Evolutionary conservation across 2,113 vertebrate genomes (phyloP).

Genomic region (Syrmaticus mikado): DNA sequence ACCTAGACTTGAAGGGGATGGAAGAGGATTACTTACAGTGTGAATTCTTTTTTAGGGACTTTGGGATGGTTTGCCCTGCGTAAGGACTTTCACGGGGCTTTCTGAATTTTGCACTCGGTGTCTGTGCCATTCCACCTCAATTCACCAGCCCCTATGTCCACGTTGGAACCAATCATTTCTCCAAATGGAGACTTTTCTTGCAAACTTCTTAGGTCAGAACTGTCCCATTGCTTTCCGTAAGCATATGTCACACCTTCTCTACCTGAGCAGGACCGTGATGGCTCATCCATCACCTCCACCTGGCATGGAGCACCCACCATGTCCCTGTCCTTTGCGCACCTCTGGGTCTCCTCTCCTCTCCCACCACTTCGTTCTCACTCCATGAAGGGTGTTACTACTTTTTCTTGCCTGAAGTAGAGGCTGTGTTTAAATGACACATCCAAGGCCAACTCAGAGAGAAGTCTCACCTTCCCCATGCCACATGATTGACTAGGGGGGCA

Average conservation of each 20-base stretch:
- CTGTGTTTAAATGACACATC: conserved; percentile 11
- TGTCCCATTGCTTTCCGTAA: neutral
- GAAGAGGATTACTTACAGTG: neutral
- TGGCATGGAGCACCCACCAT: neutral
- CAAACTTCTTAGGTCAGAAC: neutral
- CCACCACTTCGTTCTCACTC: neutral
- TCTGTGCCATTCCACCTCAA: neutral
- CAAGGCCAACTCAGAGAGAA: neutral
- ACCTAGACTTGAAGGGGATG: too few species aligned
- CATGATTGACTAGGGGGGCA: conserved; percentile 75
- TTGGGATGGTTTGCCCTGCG: neutral
- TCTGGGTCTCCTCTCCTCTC: neutral
- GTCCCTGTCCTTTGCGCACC: neutral
- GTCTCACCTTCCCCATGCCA: conserved; percentile 7
- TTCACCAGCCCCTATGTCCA: rapidly evolving
- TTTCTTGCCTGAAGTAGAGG: neutral
- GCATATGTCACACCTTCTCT: neutral
- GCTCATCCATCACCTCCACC: neutral
- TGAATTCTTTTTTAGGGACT: neutral
- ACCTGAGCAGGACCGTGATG: rapidly evolving
- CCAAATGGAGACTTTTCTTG: neutral
- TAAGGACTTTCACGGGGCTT: neutral
- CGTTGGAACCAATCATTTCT: neutral
- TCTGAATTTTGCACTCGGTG: neutral
- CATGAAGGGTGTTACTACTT: neutral